Conservation (phyloP, 2,113 vertebrate genomes). For the Rhinogobius similis region DNA sequence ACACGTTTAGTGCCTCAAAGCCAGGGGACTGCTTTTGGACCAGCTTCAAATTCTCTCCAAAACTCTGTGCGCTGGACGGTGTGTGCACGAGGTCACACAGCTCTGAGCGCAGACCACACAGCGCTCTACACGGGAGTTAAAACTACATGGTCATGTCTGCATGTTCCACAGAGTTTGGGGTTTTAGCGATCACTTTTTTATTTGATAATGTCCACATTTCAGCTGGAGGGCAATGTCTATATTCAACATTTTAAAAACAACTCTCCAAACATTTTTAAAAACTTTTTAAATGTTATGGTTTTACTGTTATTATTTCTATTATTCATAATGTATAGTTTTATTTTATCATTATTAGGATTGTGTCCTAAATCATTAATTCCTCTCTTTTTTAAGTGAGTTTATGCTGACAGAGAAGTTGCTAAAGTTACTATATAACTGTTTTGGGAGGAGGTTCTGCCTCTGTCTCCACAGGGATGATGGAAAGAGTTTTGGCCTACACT, state of each 20-base stretch:
- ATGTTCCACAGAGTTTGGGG: not conserved
- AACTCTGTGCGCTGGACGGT: slow-evolving; percentile 15
- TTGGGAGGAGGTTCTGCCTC: no score
- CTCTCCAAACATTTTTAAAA: not conserved
- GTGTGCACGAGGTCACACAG: slow-evolving; percentile 56
- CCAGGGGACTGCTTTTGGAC: slow-evolving; percentile 68
- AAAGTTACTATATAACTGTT: no score
- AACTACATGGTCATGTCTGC: not conserved
- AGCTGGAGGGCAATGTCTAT: no score
- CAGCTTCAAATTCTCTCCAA: slow-evolving; percentile 47
- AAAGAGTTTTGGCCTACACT: no score
- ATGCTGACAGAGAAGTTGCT: no score
- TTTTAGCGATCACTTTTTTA: not conserved
- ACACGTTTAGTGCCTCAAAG: slow-evolving; percentile 57
- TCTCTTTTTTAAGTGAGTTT: no score
- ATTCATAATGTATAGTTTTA: no score
- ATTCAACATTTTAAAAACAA: not conserved
- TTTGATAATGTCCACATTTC: not conserved
- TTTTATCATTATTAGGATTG: no score
- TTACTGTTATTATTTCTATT: not conserved
- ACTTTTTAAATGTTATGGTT: not conserved
- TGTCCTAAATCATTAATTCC: no score
- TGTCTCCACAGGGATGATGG: no score
- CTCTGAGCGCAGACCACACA: slow-evolving; percentile 34
- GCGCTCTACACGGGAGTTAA: not conserved